phyloP scores from a whole-genome alignment of 2,113 vertebrate genomes.

The Pedionomus torquatus region DNA sequence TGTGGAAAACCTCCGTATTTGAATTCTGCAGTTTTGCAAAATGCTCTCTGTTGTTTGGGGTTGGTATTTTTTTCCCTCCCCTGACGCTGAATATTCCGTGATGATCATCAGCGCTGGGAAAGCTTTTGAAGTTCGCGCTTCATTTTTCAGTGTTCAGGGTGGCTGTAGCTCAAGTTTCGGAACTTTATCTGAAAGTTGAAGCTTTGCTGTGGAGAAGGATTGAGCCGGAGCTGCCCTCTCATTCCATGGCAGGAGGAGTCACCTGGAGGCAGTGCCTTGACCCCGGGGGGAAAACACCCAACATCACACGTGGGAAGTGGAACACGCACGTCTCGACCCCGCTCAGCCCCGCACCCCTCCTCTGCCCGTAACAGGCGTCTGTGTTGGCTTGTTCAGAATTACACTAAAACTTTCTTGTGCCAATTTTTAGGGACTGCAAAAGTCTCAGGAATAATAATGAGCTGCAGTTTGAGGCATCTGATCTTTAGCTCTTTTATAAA shows the following conservation, averaged over 20 bases:
- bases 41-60: background rate
- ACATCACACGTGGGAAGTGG: background rate
- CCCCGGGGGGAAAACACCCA: background rate
- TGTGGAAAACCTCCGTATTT: rapidly evolving
- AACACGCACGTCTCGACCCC: rapidly evolving
- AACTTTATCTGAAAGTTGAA: background rate
- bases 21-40: background rate
- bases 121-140: background rate
- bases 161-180: background rate
- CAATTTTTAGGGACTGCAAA: background rate
- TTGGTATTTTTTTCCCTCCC: too few relatives aligned
- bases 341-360: background rate
- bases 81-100: rapidly evolving
- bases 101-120: background rate
- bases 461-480: background rate
- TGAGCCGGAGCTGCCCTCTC: background rate
- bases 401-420: background rate
- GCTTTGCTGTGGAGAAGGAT: background rate
- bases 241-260: rapidly evolving
- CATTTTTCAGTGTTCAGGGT: background rate
- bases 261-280: background rate
- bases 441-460: background rate
- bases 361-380: background rate
- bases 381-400: background rate
- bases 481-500: background rate